Evolutionary conservation across 1,140 invertebrate species (phyloP).

Genomic region (Cotesia chilonis): DNA sequence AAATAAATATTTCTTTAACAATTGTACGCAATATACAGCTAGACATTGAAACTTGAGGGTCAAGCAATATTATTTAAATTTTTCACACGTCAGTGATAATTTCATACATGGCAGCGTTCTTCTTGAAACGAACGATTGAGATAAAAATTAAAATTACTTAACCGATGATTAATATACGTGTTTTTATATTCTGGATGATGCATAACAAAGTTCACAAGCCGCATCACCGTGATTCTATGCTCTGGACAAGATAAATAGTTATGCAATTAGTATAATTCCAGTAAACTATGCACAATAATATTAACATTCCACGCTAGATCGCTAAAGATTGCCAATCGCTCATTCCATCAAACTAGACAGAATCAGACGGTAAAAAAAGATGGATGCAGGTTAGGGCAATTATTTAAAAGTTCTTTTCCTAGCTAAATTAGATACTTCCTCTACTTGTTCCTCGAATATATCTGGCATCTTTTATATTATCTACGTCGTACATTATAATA

Average conservation of each 20-base stretch:
- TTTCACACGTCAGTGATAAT: not conserved
- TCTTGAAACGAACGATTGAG: not conserved
- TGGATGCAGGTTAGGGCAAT: no score
- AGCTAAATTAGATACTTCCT: no score
- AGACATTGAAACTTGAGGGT: not conserved
- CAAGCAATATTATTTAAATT: not conserved
- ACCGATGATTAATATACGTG: not conserved
- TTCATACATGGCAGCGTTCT: not conserved
- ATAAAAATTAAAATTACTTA: conserved; percentile 21
- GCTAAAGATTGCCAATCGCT: conserved; percentile 4
- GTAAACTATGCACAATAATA: conserved; percentile 21
- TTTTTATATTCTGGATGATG: conserved; percentile 1
- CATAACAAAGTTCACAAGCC: conserved; percentile 6
- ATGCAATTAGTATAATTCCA: conserved; percentile 26
- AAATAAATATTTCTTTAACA: no score
- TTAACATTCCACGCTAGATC: conserved; percentile 31
- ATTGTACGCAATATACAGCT: no score
- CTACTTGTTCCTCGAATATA: no score
- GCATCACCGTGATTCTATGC: conserved; percentile 12
- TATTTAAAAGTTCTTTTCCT: no score
- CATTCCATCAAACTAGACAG: no score
- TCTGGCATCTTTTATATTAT: no score
- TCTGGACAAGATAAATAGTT: conserved; percentile 19
- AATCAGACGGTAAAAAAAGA: no score
- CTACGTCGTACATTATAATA: no score